These are phyloP conservation scores for Pangasius djambal DNA, from an alignment of 2,797 vertebrate species.

Conservation along the genomic window DNA sequence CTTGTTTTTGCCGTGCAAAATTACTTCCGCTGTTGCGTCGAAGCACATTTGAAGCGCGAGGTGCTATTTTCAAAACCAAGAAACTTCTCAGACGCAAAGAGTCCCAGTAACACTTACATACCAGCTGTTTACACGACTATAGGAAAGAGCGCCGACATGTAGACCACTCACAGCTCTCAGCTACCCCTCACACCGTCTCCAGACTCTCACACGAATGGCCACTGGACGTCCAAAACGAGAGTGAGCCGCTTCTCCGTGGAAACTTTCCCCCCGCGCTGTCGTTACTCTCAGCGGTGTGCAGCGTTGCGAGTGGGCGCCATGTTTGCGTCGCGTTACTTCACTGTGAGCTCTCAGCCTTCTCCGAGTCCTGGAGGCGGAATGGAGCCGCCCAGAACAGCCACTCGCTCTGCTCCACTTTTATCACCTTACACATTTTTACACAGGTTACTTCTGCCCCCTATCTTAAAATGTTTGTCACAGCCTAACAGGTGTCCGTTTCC, in stretches of 20 bases:
- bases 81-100: constrained; percentile 29
- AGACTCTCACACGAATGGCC: constrained; percentile 28
- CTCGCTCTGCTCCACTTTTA: constrained; percentile 44
- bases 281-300: constrained; percentile 68
- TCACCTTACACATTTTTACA: constrained; percentile 17
- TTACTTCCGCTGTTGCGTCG: neutral
- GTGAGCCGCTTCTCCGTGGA: constrained; percentile 21
- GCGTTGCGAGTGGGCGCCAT: constrained; percentile 74
- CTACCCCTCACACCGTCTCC: constrained; percentile 57
- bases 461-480: constrained; percentile 30
- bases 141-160: constrained; percentile 74
- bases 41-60: neutral
- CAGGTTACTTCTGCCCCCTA: constrained; percentile 58
- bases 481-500: constrained; percentile 41
- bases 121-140: constrained; percentile 76
- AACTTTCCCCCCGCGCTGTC: constrained; percentile 61
- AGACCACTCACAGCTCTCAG: constrained; percentile 70
- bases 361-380: constrained; percentile 58
- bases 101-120: constrained; percentile 64
- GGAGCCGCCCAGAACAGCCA: constrained; percentile 75
- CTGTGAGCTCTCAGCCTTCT: constrained; percentile 61
- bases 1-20: neutral
- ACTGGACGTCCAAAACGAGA: constrained; percentile 28
- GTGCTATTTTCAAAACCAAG: neutral
- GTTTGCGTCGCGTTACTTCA: constrained; percentile 72